Percentiles rank a stretch among this genome's conserved stretches.
These are phyloP conservation scores for Pseudopleuronectes americanus DNA, from an alignment of 2,797 vertebrate species.

Conservation along the genomic window DNA sequence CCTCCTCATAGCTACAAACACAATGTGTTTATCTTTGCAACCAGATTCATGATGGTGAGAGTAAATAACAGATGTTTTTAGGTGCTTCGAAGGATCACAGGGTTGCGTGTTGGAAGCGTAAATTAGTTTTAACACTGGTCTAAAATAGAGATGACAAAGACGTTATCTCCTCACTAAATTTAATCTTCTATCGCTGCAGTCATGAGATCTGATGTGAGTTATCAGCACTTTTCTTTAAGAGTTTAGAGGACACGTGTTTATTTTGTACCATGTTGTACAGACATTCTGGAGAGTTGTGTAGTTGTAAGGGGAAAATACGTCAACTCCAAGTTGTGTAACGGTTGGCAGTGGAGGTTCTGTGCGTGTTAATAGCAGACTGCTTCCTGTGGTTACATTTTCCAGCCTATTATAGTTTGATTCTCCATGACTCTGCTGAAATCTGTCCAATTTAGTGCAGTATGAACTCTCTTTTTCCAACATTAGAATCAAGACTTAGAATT, in stretches of 20 bases:
- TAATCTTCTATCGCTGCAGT: too few relatives aligned
- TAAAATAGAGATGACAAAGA: neutral
- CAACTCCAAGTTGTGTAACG: conserved; percentile 48
- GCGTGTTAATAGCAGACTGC: conserved; percentile 44
- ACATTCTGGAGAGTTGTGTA: conserved; percentile 32
- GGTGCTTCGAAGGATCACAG: conserved; percentile 2
- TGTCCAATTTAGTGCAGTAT: neutral
- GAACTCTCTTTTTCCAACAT: neutral
- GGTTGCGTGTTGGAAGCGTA: neutral
- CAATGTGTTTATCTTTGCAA: conserved; percentile 5
- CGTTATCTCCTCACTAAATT: neutral
- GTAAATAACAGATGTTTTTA: neutral
- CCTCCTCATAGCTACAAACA: conserved; percentile 3
- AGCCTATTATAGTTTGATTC: conserved; percentile 37
- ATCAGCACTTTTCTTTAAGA: conserved; percentile 10
- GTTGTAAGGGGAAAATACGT: conserved; percentile 44
- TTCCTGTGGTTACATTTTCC: conserved; percentile 68
- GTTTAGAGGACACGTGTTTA: too few relatives aligned
- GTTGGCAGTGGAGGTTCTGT: conserved; percentile 40
- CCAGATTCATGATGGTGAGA: conserved; percentile 8
- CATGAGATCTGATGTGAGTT: too few relatives aligned
- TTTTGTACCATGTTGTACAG: conserved; percentile 1
- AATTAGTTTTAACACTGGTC: neutral
- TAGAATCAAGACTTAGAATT: neutral
- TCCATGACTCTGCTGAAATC: conserved; percentile 16